Evolutionary conservation across 2,888 invertebrate genomes (phyloP).

Genomic region (Nemapogon koenigi): DNA sequence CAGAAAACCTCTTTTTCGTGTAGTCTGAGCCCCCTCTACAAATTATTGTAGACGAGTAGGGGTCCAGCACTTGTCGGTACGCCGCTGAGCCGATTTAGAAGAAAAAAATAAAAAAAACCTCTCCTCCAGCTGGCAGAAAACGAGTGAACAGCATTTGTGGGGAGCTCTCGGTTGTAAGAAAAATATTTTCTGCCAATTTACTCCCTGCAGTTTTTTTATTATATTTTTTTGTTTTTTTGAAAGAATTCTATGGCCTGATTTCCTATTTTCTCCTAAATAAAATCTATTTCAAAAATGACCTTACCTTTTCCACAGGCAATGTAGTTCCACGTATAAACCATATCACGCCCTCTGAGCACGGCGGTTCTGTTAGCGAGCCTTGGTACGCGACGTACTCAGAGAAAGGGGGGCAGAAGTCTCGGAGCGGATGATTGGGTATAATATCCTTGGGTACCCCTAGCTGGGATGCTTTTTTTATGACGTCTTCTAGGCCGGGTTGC

Average conservation of each 20-base stretch:
- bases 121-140: no score
- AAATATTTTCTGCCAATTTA: no score
- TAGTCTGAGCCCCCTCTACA: no score
- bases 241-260: not conserved
- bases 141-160: no score
- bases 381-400: conserved; percentile 38
- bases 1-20: no score
- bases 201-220: no score
- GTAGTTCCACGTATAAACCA: conserved; percentile 38
- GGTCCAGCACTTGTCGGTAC: no score
- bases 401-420: conserved; percentile 32
- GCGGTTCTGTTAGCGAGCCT: conserved; percentile 39
- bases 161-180: no score
- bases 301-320: conserved; percentile 32
- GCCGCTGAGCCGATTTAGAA: no score
- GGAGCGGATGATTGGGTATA: conserved; percentile 20
- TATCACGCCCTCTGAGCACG: conserved; percentile 39
- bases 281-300: conserved; percentile 9
- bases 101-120: no score
- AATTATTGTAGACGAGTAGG: no score
- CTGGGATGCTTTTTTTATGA: conserved; percentile 20
- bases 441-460: conserved; percentile 10
- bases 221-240: no score
- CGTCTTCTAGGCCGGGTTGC: conserved; percentile 25
- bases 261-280: not conserved